Base-by-base conservation (phyloP, 2,888 invertebrate genomes). In the Ephialtes manifestator region DNA sequence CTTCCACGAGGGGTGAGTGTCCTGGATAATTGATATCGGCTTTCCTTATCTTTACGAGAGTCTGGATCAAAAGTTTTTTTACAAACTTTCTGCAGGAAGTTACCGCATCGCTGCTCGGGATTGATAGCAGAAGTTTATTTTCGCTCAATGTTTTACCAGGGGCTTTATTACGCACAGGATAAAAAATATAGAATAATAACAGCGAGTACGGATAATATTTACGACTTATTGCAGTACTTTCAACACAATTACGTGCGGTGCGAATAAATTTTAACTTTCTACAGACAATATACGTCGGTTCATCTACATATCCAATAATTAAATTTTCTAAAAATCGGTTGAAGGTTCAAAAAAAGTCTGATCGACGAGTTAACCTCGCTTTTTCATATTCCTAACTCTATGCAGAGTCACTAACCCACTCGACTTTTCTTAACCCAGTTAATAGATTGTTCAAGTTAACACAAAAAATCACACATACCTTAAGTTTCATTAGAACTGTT, bases 1-100 rank as follows among this genome's bases (percentile, higher is more conserved):
- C 51, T 63, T 65, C 24, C 13, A 81, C 55, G 58, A 51, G 55
- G 81, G 78, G 79, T 74, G 81, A 75, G 84, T 79, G 51, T 67
- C 65, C 78, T 28, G 74, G 75, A 81, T 81, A 84, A 84, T 84
- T 81, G 78, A 84, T 84, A 81, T 84, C 81, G 65, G 74, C 31
- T 80, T 72, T 81, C 77, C 72, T 77, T 80, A 80, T 80, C 70
- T 80, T 48, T 71, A 43, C 65, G 43, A 55, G 80, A 82, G 51
- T 83, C 74, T 24, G 46, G 60, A 71, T 55, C 24, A 35, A 67
- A 53, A 81, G 63, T 18, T 75, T 63, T 55, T 20, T 35, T 11
- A 18, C 13, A 53, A 51, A 60, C 48, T 28, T 83, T 83, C 18
- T 28, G 35, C 11, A 11, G 35, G 58, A 24, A 24, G 46, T 65